Evolutionary conservation across 2,113 vertebrate species (phyloP), one percentile per base, ranked within the genome.

Genomic region (Xiphophorus couchianus): DNA sequence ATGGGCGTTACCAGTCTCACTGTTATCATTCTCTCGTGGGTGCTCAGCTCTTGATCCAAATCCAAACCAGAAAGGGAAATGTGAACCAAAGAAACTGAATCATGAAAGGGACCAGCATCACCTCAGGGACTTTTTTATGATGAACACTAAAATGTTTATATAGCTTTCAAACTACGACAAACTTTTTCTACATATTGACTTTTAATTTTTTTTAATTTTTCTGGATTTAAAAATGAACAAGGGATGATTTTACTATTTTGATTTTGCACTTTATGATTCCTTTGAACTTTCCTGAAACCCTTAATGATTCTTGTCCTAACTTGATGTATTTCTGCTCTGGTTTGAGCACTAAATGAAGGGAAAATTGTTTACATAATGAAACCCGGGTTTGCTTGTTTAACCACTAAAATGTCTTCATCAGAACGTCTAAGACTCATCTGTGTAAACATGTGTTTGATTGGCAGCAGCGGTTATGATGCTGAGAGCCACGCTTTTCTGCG

Each of bases 1-100:
- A 90, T 97, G 88, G 96, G 97, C 54, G 85, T 93, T 75, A 84
- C 96, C 85, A 98, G 96, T 91, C 93, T 99, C 71, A 81, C 86
- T 72, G 69, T 97, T 72, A 96, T 98, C 62, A 83, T 97, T 82
- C 85, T 95, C 86, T 92, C 90, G 25, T 98, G 96, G 96, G 76
- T 87, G 84, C 86, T 91, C 77, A 90, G 85, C 15, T 93, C 89
- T 79, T 93, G 51, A 89, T 92, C 48, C n/a, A 11, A 19, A 15
- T 54, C 25, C n/a, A 14, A 9, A 4, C 66, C 4, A 66, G 4
- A 67, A 78, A 77, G 74, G 62, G 82, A 83, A 70, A 37, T 17
- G 0, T 0, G 5, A 79, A 78, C 76, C 73, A 87, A 80, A 86
- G 68, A 85, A 77, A 79, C 60, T 58, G 61, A 78, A 73, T 22